phyloP scores from a whole-genome alignment of 2,888 invertebrate species.

The Ormyrus rosae region DNA sequence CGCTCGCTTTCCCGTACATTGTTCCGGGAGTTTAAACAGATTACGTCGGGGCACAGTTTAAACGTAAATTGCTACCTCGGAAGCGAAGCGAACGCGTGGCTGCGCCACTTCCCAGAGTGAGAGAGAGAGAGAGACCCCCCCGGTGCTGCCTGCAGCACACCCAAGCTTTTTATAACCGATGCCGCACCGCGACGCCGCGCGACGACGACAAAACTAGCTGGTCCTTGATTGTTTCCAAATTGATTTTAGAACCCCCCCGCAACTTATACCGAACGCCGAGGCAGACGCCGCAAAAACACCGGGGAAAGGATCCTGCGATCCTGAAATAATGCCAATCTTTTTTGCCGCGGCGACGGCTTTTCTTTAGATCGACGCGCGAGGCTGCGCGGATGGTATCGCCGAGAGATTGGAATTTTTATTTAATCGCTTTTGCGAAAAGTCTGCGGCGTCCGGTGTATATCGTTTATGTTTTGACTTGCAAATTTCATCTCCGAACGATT shows the following conservation, averaged over 20 bases:
- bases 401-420: too few relatives aligned
- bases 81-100: conserved; percentile 37
- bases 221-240: conserved; percentile 59
- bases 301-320: too few relatives aligned
- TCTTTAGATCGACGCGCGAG: too few relatives aligned
- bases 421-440: too few relatives aligned
- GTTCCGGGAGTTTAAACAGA: conserved; percentile 73
- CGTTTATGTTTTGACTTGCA: too few relatives aligned
- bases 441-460: too few relatives aligned
- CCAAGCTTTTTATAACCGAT: background rate
- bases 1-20: conserved; percentile 63
- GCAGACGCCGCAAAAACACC: background rate
- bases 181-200: conserved; percentile 1
- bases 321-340: too few relatives aligned
- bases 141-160: background rate
- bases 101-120: background rate
- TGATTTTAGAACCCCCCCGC: conserved; percentile 42
- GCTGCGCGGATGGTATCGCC: too few relatives aligned
- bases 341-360: too few relatives aligned
- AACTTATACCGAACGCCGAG: background rate
- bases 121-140: background rate
- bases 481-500: too few relatives aligned
- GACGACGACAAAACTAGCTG: conserved; percentile 6
- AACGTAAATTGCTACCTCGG: conserved; percentile 69
- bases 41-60: conserved; percentile 69